These are phyloP conservation scores for Ichneumoninae sp. DNA, from an alignment of 2,888 invertebrate genomes.

Conservation along the genomic window DNA sequence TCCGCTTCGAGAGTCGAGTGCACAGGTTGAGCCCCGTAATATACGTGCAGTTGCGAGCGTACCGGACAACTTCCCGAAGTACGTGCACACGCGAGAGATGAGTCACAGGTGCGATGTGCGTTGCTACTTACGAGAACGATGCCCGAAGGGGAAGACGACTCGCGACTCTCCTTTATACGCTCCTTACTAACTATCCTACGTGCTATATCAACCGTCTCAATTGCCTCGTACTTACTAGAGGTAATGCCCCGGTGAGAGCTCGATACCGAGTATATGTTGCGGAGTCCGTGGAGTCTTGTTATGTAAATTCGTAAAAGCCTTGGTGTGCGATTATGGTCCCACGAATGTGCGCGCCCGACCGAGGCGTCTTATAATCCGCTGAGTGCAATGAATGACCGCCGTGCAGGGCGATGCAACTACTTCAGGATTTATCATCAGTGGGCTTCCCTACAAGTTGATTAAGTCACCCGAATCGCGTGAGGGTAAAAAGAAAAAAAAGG, in stretches of 20 bases:
- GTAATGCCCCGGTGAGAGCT: constrained; percentile 21
- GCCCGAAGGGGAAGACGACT: neutral
- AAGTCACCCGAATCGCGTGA: neutral
- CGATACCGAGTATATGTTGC: neutral
- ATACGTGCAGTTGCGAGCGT: constrained; percentile 2
- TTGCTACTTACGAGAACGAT: neutral
- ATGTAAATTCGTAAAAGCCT: constrained; percentile 25
- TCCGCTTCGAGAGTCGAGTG: neutral
- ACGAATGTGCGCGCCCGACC: neutral
- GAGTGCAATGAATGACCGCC: constrained; percentile 11
- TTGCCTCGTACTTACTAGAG: constrained; percentile 15
- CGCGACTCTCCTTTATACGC: constrained; percentile 6
- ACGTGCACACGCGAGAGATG: constrained; percentile 18
- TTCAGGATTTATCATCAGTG: neutral
- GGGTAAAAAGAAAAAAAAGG: neutral
- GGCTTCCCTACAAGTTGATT: neutral
- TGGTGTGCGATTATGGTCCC: constrained; percentile 15
- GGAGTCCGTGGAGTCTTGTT: constrained; percentile 16
- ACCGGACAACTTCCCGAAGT: neutral
- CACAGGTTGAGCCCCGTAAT: constrained; percentile 6
- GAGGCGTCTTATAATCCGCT: neutral
- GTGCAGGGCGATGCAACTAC: neutral
- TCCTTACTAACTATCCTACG: constrained; percentile 8
- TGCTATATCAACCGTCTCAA: constrained; percentile 14
- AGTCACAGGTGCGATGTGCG: constrained; percentile 31